Base-by-base conservation (phyloP, 2,113 vertebrate genomes). In the Triplophysa siluroides region DNA sequence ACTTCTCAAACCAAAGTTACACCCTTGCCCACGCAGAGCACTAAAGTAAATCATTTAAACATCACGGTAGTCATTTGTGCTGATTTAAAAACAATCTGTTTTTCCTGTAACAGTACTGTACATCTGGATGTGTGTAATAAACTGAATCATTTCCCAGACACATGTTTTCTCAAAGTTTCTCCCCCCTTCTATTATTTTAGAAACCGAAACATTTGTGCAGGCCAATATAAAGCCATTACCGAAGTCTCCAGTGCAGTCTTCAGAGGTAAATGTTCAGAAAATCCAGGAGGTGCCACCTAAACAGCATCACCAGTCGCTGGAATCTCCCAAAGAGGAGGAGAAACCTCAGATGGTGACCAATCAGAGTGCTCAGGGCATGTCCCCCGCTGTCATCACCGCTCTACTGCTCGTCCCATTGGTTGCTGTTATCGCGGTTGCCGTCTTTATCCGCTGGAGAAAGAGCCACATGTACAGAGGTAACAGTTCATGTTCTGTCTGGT, bases 361-460 rank as follows among this genome's bases (percentile, higher is more conserved):
- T 78, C 91, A 94, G 69, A 92, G 81, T 19, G 58, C 83, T 84
- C 87, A 86, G 69, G 92, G 94, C 18, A 88, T 94, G 81, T 93
- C 96, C 2, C 89, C 96, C 24, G 90, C 93, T 76, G 86, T 98
- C 83, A 92, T 98, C 90, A 97, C 94, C 84, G 93, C 93, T 60
- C 93, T 99, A 80, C 94, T 99, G 82, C 90, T 95, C 74, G 88
- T 97, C 74, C 96, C 96, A 29, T 82, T 97, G 85, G 85, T 93
- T 89, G 81, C 95, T 68, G 92, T 98, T 86, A 83, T 97, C 81
- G 89, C 92, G 82, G 90, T 95, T 77, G 93, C 92, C 29, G 75
- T 93, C 69, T 96, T 96, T 86, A 92, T 98, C 89, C 93, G 92
- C 83, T 98, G 95, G 95, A 96, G 90, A 85, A 99, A 95, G 86